phyloP scores from a whole-genome alignment of 1,140 invertebrate species.

The Drosophila mojavensis region DNA sequence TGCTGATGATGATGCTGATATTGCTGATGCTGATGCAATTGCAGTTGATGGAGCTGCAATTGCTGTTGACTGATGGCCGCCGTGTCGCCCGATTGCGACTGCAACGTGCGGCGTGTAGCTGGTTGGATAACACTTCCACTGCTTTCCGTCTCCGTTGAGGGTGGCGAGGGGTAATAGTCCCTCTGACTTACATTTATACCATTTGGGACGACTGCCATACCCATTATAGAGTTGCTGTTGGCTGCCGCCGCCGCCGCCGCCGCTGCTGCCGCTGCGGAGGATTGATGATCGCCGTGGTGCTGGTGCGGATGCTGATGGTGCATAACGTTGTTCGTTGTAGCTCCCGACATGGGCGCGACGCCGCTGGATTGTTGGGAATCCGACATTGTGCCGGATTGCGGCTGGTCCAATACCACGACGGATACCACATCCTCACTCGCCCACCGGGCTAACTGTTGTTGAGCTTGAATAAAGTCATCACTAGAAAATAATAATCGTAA shows the following conservation, averaged over 20 bases:
- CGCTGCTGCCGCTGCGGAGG: conserved; percentile 69
- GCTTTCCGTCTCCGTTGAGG: conserved; percentile 84
- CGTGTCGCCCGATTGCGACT: conserved; percentile 65
- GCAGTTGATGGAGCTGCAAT: conserved; percentile 42
- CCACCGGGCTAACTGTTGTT: conserved; percentile 95
- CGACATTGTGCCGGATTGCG: conserved; percentile 80
- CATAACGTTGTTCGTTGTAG: conserved; percentile 79
- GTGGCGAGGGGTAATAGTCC: conserved; percentile 84
- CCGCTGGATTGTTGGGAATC: conserved; percentile 83
- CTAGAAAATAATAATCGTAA: conserved; percentile 92
- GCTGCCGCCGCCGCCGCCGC: conserved; percentile 59
- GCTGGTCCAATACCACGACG: conserved; percentile 85
- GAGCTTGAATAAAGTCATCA: conserved; percentile 97
- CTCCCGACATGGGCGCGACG: conserved; percentile 80
- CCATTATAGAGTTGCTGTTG: conserved; percentile 80
- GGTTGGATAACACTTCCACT: conserved; percentile 84
- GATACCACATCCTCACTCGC: conserved; percentile 93
- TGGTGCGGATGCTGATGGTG: conserved; percentile 81
- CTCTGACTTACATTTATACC: conserved; percentile 84
- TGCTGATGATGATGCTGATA: conserved; percentile 57
- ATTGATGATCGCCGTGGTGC: conserved; percentile 84
- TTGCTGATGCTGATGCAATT: conserved; percentile 44
- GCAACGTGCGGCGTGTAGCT: conserved; percentile 71
- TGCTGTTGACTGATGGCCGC: conserved; percentile 57
- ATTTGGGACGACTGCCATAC: conserved; percentile 79